Evolutionary conservation across 2,797 vertebrate species (phyloP), one percentile per base, ranked within the genome.

Genomic region (Percopsis omiscomaycus): DNA sequence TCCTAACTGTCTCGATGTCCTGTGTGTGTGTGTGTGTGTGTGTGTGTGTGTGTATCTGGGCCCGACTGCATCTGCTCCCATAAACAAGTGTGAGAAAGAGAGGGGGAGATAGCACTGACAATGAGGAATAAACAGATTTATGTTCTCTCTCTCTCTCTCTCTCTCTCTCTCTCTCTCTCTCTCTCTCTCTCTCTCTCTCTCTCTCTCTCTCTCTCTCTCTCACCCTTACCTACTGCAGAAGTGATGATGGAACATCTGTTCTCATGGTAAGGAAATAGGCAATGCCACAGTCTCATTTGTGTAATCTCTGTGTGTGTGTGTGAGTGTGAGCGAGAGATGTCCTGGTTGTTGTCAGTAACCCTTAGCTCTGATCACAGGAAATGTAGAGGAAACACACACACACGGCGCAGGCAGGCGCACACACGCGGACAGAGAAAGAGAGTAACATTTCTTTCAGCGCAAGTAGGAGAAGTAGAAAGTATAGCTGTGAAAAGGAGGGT

Each of bases 311-410:
- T 56, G 30, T 49, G 42, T 61, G 29, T 63, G 51, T 72, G 62
- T 61, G 42, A 47, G 51, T 63, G 30, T 71, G 66, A 54, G 77
- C 48, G 44, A 74, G 55, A 69, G 69, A 82, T 85, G 86, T 88
- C 84, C 78, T 84, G 72, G 75, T 77, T 80, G 79, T 80, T 75
- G 81, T 66, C 77, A 55, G 16, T 77, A 85, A 70, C 73, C 79
- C 75, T 53, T 3, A 69, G 67, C 75, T 85, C 68, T 82, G 84
- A 88, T 86, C 84, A 85, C 85, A 89, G 86, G 84, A 87, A 85
- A 83, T 73, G 59, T 50, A 84, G 77, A 84, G 82, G 84, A 87
- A 86, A 61, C 37, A 62, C 32, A 51, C 29, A 32, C 37, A 50
- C 32, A 61, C 11, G 6, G 51, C 11, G 27, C 59, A 68, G 59